Evolutionary conservation across 2,113 vertebrate genomes (phyloP), one percentile per base, ranked within the genome.

Genomic region (Hyperopisus bebe): DNA sequence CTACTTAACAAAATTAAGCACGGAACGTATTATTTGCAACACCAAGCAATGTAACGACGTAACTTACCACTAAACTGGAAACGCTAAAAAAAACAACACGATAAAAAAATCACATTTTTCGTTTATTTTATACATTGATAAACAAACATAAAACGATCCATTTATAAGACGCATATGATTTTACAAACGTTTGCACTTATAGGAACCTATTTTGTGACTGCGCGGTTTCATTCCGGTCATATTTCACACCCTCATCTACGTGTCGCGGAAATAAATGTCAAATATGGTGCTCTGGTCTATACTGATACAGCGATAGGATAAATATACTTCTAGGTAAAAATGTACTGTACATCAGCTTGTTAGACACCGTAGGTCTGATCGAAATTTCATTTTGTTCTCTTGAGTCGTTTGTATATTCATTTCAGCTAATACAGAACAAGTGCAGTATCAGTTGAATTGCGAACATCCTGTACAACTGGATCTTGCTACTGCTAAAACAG

Each of bases 401-500:
- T 96, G 96, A 95, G 95, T 95, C 5, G 92, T 96, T 89, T 96
- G 96, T 90, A 92, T 96, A 88, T 95, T 95, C 88, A 95, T 95
- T 82, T 96, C 95, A 80, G 96, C 95, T 94, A 87, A 90, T 95
- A 74, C 95, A 95, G 74, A 96, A 95, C 89, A 95, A 93, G 55
- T 95, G 95, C 92, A 89, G 70, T 80, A 91, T 17, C 58, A 27
- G 58, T 46, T 90, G 62, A 90, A 55, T 62, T 50, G 21, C 44
- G 31, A 58, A 39, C 84, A 77, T 47, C 51, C 35, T 10, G 15
- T 47, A 70, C n/a, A 44, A 88, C 44, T 80, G 17, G 5, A 47
- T 39, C 74, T 80, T 80, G 31, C 15, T 39, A 39, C 35, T 55
- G 4, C 1, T 27, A 21, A 51, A 77, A 89, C 86, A 87, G 86